These are phyloP conservation scores for Mallateleia sp. DNA, from an alignment of 2,888 invertebrate species.

Conservation along the genomic window DNA sequence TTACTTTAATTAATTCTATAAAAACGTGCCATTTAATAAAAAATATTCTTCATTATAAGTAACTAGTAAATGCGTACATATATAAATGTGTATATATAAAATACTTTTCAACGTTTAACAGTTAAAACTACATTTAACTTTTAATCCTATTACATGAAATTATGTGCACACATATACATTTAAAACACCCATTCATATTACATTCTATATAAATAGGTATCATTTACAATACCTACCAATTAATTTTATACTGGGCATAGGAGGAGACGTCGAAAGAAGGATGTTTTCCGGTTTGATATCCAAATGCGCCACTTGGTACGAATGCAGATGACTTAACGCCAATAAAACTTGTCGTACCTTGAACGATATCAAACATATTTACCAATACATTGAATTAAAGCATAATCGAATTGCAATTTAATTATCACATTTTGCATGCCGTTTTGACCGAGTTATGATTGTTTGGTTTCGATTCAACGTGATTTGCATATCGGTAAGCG, in stretches of 20 bases:
- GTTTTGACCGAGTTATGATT: constrained; percentile 12
- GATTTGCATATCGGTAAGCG: not conserved
- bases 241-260: constrained; percentile 91
- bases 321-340: constrained; percentile 92
- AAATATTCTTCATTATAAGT: too few species aligned
- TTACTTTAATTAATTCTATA: too few species aligned
- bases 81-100: too few species aligned
- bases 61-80: too few species aligned
- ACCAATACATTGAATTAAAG: constrained; percentile 31
- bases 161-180: too few species aligned
- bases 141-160: too few species aligned
- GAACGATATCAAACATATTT: constrained; percentile 47
- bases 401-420: constrained; percentile 16
- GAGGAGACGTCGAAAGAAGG: constrained; percentile 90
- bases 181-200: too few species aligned
- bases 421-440: constrained; percentile 13
- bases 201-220: too few species aligned
- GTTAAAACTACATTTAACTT: too few species aligned
- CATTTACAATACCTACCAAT: constrained; percentile 89
- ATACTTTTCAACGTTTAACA: too few species aligned
- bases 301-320: constrained; percentile 92
- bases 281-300: constrained; percentile 93
- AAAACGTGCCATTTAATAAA: too few species aligned
- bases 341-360: constrained; percentile 91
- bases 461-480: constrained; percentile 22